These are phyloP conservation scores for Nycticebus coucang DNA, from an alignment of 2,113 vertebrate species.

Conservation along the genomic window DNA sequence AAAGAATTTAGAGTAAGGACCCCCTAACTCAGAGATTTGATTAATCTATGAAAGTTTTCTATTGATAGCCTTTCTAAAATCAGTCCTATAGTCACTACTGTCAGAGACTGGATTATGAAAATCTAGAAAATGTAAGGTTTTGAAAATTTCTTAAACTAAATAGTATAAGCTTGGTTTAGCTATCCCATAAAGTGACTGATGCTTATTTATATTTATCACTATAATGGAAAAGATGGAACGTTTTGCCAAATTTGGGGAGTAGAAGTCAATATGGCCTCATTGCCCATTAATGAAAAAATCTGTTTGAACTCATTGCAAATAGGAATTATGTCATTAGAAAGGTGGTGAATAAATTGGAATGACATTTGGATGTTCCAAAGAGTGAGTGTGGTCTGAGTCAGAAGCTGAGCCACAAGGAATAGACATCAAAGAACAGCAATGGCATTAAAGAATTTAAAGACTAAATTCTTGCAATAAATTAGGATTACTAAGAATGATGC, in stretches of 20 bases:
- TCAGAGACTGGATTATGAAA: neutral
- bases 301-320: neutral
- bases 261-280: neutral
- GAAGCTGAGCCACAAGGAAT: neutral
- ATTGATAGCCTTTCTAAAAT: neutral
- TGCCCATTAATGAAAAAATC: neutral
- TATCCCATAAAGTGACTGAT: neutral
- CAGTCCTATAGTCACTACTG: neutral
- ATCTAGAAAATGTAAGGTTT: neutral
- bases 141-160: neutral
- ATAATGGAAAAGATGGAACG: neutral
- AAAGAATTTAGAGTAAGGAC: slow-evolving; percentile 18
- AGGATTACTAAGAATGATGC: neutral
- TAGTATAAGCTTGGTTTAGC: neutral
- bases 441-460: neutral
- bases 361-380: slow-evolving; percentile 19
- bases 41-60: neutral
- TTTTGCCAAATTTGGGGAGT: neutral
- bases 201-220: neutral
- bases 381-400: neutral
- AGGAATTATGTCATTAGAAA: neutral
- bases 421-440: neutral
- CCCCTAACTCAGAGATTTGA: neutral
- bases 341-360: neutral
- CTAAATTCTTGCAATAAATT: neutral